phyloP scores from a whole-genome alignment of 2,888 invertebrate genomes.

The Tetropium fuscum region DNA sequence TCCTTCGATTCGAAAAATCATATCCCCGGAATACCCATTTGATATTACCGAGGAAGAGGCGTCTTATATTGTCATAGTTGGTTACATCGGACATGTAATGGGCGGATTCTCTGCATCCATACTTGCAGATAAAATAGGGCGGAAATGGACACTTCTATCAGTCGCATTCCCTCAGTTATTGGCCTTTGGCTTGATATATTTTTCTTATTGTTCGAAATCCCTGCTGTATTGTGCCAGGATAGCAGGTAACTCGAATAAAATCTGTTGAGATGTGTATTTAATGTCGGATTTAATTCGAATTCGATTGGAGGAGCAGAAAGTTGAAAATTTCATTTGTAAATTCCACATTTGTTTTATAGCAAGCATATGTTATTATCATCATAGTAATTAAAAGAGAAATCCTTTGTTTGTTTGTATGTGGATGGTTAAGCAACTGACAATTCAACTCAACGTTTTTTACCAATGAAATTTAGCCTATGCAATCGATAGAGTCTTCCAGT shows the following conservation, averaged over 20 bases:
- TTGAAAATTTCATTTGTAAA: too few relatives aligned
- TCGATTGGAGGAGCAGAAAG: too few relatives aligned
- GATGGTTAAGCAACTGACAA: too few relatives aligned
- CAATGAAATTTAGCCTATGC: too few relatives aligned
- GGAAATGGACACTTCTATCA: slow-evolving; percentile 44
- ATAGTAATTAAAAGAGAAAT: too few relatives aligned
- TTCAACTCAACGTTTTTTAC: too few relatives aligned
- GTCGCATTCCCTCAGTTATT: slow-evolving; percentile 44
- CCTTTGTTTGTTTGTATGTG: too few relatives aligned
- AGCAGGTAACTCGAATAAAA: slow-evolving; percentile 34
- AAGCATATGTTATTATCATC: too few relatives aligned
- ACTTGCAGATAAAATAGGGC: slow-evolving; percentile 46
- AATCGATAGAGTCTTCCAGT: too few relatives aligned
- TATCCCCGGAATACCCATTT: slow-evolving; percentile 47
- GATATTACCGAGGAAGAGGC: slow-evolving; percentile 46
- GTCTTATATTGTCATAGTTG: slow-evolving; percentile 47
- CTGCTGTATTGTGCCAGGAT: slow-evolving; percentile 37
- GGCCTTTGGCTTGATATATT: slow-evolving; percentile 25
- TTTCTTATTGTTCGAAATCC: slow-evolving; percentile 20
- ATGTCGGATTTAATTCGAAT: too few relatives aligned
- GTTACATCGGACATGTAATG: slow-evolving; percentile 44
- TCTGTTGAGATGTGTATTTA: too few relatives aligned
- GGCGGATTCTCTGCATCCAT: slow-evolving; percentile 42
- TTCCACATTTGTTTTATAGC: too few relatives aligned
- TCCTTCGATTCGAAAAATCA: slow-evolving; percentile 45